A percentile compares a stretch with the other conserved stretches of the same genome.
Evolutionary conservation across 2,888 invertebrate genomes (phyloP).

Genomic region (Agrochola macilenta): DNA sequence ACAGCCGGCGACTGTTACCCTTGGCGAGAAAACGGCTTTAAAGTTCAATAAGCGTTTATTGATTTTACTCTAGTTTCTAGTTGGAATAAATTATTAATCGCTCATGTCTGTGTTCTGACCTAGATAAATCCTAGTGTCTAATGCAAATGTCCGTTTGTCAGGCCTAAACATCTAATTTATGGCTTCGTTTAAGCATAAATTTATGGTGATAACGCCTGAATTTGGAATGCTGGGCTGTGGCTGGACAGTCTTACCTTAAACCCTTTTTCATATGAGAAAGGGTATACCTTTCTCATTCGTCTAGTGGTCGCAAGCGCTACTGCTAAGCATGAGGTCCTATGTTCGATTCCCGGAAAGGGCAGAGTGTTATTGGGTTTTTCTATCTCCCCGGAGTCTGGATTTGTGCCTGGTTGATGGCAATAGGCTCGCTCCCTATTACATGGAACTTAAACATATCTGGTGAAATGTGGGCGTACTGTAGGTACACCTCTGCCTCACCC

Average conservation of each 20-base stretch:
- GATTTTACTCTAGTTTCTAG: background rate
- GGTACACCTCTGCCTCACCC: no score
- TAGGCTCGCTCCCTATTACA: no score
- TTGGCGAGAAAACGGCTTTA: background rate
- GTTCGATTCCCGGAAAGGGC: no score
- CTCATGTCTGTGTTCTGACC: constrained; percentile 14
- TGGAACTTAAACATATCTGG: no score
- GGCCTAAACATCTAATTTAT: constrained; percentile 41
- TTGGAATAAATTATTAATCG: constrained; percentile 16
- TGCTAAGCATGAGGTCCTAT: no score
- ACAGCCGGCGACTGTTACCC: background rate
- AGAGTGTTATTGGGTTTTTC: no score
- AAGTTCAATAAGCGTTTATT: background rate
- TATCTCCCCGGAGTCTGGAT: no score
- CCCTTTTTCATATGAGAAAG: no score
- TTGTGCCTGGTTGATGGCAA: no score
- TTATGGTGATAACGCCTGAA: constrained; percentile 17
- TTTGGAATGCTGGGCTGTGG: background rate
- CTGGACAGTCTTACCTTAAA: no score
- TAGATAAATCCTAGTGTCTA: constrained; percentile 14
- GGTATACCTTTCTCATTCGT: no score
- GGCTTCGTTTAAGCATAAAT: constrained; percentile 26
- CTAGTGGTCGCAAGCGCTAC: no score
- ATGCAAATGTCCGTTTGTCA: constrained; percentile 44
- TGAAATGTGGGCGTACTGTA: background rate